A percentile compares a stretch with the other conserved stretches of the same genome.
phyloP scores from a whole-genome alignment of 2,888 invertebrate species.

The Carabus problematicus region DNA sequence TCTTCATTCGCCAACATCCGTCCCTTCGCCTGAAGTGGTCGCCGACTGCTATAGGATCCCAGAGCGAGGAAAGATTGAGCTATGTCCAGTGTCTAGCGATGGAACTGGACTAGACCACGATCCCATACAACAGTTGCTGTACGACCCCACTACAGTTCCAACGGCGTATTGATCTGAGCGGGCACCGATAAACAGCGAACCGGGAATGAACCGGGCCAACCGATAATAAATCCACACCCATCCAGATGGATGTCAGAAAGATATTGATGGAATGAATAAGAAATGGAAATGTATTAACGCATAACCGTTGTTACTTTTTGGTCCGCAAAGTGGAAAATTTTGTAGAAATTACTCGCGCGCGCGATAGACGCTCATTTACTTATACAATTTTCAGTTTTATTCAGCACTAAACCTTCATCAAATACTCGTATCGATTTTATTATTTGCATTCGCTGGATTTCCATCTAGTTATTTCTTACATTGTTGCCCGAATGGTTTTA shows the following conservation, averaged over 20 bases:
- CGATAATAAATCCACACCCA: conserved; percentile 36
- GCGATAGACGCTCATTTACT: conserved; percentile 6
- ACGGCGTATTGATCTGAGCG: conserved; percentile 36
- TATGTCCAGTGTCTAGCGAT: not conserved
- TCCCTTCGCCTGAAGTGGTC: conserved; percentile 6
- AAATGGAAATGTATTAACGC: not conserved
- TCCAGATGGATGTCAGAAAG: conserved; percentile 29
- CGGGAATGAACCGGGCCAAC: conserved; percentile 39
- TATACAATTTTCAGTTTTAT: not conserved
- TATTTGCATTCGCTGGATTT: too few species aligned
- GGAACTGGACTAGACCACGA: not conserved
- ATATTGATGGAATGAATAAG: not conserved
- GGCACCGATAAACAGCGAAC: conserved; percentile 42
- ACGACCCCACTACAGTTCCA: conserved; percentile 8
- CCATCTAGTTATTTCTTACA: too few species aligned
- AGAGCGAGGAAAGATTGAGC: not conserved
- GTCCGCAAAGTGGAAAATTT: conserved; percentile 29
- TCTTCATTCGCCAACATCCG: not conserved
- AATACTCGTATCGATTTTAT: too few species aligned
- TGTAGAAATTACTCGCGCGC: conserved; percentile 20
- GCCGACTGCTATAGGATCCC: not conserved
- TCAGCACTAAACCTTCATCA: not conserved
- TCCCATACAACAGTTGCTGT: too few species aligned
- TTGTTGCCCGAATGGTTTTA: too few species aligned
- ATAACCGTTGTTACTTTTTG: conserved; percentile 15